Conservation (phyloP, 2,888 invertebrate genomes). For the Diloba caeruleocephala region DNA sequence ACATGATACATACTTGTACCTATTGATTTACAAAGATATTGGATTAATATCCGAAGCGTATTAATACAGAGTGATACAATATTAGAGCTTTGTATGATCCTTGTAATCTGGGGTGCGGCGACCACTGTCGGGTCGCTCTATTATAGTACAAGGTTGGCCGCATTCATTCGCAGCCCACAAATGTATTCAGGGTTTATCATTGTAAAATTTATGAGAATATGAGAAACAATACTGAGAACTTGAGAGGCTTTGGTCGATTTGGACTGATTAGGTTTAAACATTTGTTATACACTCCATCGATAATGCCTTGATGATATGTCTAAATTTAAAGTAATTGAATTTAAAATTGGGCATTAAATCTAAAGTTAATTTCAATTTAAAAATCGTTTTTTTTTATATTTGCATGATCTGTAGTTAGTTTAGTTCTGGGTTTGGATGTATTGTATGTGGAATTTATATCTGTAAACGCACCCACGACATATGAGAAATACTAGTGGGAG, state of each 20-base stretch:
- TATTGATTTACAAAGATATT: conserved; percentile 35
- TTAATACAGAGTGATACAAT: conserved; percentile 35
- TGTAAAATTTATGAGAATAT: conserved; percentile 45
- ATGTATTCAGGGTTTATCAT: conserved; percentile 43
- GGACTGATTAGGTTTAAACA: neutral
- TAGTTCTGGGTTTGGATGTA: too few relatives aligned
- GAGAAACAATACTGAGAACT: conserved; percentile 24
- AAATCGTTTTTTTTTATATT: too few relatives aligned
- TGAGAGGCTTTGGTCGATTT: conserved; percentile 18
- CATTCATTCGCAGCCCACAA: conserved; percentile 43
- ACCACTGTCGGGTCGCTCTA: conserved; percentile 34
- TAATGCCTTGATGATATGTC: too few relatives aligned
- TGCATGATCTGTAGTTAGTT: too few relatives aligned
- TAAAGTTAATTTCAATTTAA: too few relatives aligned
- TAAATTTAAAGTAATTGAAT: too few relatives aligned
- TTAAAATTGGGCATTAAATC: too few relatives aligned
- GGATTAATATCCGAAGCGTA: conserved; percentile 38
- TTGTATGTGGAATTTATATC: too few relatives aligned
- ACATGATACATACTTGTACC: neutral
- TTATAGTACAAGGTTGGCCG: conserved; percentile 38
- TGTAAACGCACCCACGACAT: too few relatives aligned
- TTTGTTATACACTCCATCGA: neutral
- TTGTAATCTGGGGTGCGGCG: conserved; percentile 38
- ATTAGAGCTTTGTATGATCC: conserved; percentile 32
- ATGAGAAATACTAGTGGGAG: too few relatives aligned